Evolutionary conservation across 2,113 vertebrate species (phyloP).

Genomic region (Aptenodytes forsteri): DNA sequence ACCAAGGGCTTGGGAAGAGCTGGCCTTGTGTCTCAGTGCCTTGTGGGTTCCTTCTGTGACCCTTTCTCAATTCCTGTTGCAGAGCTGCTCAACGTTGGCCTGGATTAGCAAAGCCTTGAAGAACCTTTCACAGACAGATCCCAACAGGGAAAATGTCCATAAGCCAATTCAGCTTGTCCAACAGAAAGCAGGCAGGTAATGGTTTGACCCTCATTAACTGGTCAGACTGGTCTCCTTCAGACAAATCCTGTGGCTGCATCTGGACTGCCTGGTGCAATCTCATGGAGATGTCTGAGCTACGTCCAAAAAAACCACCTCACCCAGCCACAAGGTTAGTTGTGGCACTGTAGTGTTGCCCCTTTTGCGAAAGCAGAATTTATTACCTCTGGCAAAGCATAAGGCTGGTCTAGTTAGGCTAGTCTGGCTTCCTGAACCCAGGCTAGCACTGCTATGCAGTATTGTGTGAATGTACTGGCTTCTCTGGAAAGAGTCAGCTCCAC

Average conservation of each 20-base stretch:
- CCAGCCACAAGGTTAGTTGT: background rate
- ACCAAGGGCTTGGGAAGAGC: background rate
- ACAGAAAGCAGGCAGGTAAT: background rate
- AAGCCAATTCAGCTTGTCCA: background rate
- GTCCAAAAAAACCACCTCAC: background rate
- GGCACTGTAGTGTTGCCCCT: fast-evolving
- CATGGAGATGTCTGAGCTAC: background rate
- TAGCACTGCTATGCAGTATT: fast-evolving
- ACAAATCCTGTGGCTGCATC: background rate
- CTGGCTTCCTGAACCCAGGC: background rate
- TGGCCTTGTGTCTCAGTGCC: background rate
- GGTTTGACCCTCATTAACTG: background rate
- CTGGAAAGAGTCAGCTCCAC: background rate
- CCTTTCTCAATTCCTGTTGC: background rate
- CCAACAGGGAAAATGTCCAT: background rate
- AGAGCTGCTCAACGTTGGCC: background rate
- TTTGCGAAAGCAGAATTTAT: background rate
- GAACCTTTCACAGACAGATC: background rate
- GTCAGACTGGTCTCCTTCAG: background rate
- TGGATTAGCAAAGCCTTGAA: background rate
- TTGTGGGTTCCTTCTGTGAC: background rate
- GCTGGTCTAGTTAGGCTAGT: no score
- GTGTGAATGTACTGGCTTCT: background rate
- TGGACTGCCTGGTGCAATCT: background rate
- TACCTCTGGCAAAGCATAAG: background rate